A percentile compares a stretch with the other conserved stretches of the same genome.
These are phyloP conservation scores for Anorthoa munda DNA, from an alignment of 2,888 invertebrate genomes.

Conservation along the genomic window DNA sequence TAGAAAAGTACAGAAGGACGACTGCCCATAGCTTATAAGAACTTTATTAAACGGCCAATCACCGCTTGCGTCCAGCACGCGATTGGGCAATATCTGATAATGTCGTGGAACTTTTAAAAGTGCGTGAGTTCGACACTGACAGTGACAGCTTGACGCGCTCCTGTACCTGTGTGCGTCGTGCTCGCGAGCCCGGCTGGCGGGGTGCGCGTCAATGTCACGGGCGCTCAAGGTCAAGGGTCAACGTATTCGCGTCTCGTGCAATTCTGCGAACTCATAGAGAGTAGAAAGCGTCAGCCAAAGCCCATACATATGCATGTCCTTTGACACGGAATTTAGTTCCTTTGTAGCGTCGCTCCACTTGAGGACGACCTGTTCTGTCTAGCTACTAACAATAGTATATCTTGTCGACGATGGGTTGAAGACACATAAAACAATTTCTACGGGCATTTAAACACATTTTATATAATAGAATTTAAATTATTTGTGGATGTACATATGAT, in stretches of 20 bases:
- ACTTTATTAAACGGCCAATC: conserved; percentile 1
- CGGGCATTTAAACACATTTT: neutral
- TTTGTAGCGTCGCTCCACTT: conserved; percentile 22
- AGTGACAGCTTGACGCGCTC: neutral
- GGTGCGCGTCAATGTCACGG: conserved; percentile 34
- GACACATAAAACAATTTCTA: neutral
- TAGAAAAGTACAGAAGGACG: neutral
- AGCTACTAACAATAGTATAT: conserved; percentile 19
- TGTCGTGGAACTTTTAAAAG: conserved; percentile 8
- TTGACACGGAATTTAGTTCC: conserved; percentile 28
- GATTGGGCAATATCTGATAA: neutral
- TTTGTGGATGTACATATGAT: neutral
- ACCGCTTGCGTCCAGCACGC: conserved; percentile 8
- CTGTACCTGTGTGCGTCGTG: neutral
- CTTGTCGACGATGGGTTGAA: neutral
- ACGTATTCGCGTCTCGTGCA: conserved; percentile 2
- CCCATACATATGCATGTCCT: conserved; percentile 45
- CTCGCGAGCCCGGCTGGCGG: neutral
- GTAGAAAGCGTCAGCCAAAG: conserved; percentile 26
- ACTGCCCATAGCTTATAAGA: neutral
- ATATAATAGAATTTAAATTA: neutral
- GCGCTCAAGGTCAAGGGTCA: conserved; percentile 33
- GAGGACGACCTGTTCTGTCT: conserved; percentile 5
- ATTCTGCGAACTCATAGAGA: conserved; percentile 10
- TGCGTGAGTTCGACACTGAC: neutral